Percentiles rank a stretch among this genome's conserved stretches.
Conservation (phyloP, 1,140 invertebrate species). For the Augochlora pura region DNA sequence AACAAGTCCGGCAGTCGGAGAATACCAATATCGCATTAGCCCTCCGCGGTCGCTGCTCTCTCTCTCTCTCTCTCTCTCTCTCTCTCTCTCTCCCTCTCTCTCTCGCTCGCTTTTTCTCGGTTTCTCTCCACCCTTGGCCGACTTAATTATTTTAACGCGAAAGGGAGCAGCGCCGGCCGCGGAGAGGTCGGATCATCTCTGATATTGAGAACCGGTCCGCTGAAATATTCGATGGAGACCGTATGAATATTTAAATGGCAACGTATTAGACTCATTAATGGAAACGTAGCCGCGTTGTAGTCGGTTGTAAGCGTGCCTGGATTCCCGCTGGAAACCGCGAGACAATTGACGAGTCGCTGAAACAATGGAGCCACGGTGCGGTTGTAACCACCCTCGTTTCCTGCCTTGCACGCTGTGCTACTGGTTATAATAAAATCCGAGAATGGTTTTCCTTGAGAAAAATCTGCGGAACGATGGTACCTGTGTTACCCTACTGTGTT, state of each 20-base stretch:
- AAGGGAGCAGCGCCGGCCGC: neutral
- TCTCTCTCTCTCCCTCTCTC: neutral
- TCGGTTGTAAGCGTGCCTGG: neutral
- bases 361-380: too few species aligned
- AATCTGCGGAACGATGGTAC: too few species aligned
- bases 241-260: slow-evolving; percentile 14
- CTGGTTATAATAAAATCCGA: too few species aligned
- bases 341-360: neutral
- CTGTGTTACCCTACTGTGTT: too few species aligned
- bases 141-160: slow-evolving; percentile 63
- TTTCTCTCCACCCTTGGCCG: slow-evolving; percentile 29
- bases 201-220: slow-evolving; percentile 22
- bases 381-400: too few species aligned
- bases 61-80: too few species aligned
- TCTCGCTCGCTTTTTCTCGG: too few species aligned
- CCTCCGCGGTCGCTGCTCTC: slow-evolving; percentile 42
- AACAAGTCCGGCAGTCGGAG: slow-evolving; percentile 78
- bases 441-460: too few species aligned
- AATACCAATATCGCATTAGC: slow-evolving; percentile 74
- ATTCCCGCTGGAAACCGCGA: neutral
- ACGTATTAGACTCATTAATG: slow-evolving; percentile 13
- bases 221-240: slow-evolving; percentile 11
- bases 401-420: too few species aligned
- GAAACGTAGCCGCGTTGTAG: neutral
- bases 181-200: slow-evolving; percentile 25